phyloP scores from a whole-genome alignment of 2,113 vertebrate genomes.

The Gopherus flavomarginatus region DNA sequence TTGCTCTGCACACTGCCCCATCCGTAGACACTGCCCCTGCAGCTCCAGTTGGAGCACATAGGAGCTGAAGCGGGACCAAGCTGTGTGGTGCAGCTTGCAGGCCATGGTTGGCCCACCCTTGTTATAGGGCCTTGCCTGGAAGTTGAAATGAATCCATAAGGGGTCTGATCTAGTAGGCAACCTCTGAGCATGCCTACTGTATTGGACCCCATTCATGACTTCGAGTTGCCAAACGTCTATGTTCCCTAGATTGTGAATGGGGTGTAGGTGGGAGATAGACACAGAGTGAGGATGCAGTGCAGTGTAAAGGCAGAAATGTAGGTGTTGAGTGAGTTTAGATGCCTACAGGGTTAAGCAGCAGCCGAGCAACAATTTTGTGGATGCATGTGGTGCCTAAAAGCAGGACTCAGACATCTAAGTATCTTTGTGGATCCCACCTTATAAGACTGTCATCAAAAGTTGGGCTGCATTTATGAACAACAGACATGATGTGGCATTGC shows the following conservation, averaged over 20 bases:
- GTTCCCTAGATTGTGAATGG: background rate
- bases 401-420: background rate
- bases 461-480: background rate
- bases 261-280: background rate
- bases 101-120: too few relatives aligned
- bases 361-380: background rate
- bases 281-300: background rate
- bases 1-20: too few relatives aligned
- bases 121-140: accelerated
- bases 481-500: background rate
- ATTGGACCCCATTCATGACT: background rate
- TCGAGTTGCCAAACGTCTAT: background rate
- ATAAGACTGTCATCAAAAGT: background rate
- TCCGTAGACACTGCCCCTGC: too few relatives aligned
- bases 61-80: too few relatives aligned
- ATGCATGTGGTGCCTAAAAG: background rate
- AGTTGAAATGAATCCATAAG: background rate
- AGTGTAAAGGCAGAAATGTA: background rate
- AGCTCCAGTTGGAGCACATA: too few relatives aligned
- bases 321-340: background rate
- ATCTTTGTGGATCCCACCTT: background rate
- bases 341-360: background rate
- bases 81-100: too few relatives aligned
- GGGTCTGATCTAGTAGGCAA: background rate
- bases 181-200: background rate